Conservation (phyloP, 2,113 vertebrate species). For the Telmatochromis brichardi region DNA sequence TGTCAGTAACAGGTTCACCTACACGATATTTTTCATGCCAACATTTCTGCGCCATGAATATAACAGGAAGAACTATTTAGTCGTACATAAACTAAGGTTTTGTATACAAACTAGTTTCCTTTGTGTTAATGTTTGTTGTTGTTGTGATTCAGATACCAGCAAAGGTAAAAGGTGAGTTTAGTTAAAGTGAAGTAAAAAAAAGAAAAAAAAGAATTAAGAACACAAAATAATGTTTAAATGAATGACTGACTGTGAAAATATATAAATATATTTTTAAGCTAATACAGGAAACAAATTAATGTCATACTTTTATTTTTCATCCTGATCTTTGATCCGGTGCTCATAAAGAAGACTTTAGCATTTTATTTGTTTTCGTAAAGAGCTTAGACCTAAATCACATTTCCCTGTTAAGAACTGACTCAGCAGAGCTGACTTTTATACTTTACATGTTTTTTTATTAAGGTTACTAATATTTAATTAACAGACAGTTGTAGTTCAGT, state of each 20-base stretch:
- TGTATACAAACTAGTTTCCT: neutral
- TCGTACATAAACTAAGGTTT: rapidly evolving
- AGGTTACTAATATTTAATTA: neutral
- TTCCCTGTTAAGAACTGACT: neutral
- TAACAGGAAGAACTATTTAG: neutral
- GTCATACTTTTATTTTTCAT: neutral
- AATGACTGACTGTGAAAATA: rapidly evolving
- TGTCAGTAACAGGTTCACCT: neutral
- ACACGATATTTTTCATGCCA: neutral
- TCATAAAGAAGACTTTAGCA: neutral
- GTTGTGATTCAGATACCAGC: neutral
- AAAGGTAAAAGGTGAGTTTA: neutral
- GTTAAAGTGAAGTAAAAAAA: neutral
- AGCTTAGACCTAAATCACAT: neutral
- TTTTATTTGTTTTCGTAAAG: neutral
- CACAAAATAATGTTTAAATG: neutral
- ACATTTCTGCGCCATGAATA: neutral
- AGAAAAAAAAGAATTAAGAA: rapidly evolving
- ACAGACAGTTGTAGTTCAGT: neutral
- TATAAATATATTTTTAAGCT: neutral
- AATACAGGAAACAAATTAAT: neutral
- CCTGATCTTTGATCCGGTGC: neutral
- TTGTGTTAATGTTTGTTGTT: neutral
- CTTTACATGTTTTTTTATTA: neutral
- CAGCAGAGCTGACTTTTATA: neutral